phyloP scores from a whole-genome alignment of 2,797 vertebrate genomes.

The Rhinichthys osculus region DNA sequence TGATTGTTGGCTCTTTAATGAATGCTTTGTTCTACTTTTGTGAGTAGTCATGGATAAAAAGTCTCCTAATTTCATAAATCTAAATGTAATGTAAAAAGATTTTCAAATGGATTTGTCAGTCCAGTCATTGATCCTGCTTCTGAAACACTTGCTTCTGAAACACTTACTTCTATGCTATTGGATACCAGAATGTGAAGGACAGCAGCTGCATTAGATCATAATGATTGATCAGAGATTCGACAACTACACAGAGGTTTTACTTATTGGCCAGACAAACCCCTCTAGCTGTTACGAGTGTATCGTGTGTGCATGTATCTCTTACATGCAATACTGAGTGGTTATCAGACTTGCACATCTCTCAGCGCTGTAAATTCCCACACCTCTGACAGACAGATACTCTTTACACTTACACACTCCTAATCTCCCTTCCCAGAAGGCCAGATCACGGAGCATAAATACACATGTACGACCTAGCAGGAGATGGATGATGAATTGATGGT shows the following conservation, averaged over 20 bases:
- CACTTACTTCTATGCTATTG: background rate
- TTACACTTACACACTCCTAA: background rate
- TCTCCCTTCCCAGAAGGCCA: conserved; percentile 14
- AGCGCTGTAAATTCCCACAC: conserved; percentile 52
- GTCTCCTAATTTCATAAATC: background rate
- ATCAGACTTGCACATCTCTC: conserved; percentile 57
- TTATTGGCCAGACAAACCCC: background rate
- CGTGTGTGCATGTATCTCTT: background rate
- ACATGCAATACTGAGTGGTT: conserved; percentile 17
- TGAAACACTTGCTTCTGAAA: background rate
- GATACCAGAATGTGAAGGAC: background rate
- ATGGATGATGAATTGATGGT: conserved; percentile 63
- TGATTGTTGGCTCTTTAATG: background rate
- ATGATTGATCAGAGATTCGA: background rate
- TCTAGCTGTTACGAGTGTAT: background rate
- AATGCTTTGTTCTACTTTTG: background rate
- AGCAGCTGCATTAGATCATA: background rate
- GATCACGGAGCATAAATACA: conserved; percentile 59
- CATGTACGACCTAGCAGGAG: conserved; percentile 37
- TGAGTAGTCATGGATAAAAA: background rate
- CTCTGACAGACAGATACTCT: background rate
- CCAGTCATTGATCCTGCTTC: background rate
- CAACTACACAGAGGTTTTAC: background rate
- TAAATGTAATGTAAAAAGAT: background rate
- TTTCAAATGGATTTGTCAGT: background rate